These are phyloP conservation scores for Pseudochaenichthys georgianus DNA, from an alignment of 2,797 vertebrate genomes.

Conservation along the genomic window DNA sequence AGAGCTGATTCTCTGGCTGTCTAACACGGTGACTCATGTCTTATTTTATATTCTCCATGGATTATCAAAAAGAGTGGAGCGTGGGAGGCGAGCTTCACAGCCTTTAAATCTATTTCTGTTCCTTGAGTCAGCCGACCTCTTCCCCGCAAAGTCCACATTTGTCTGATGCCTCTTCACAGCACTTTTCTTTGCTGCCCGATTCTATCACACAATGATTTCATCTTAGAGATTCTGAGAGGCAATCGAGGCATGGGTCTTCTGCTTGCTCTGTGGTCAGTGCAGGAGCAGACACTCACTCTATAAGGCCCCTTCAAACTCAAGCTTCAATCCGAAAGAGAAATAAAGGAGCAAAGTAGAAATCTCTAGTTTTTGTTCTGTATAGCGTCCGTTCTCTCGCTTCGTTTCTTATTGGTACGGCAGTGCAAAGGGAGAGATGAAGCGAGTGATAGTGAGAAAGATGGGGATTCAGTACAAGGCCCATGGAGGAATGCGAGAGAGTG, in stretches of 20 bases:
- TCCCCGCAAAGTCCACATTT: slow-evolving; percentile 52
- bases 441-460: slow-evolving; percentile 65
- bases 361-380: background rate
- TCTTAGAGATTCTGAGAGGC: slow-evolving; percentile 53
- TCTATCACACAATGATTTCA: slow-evolving; percentile 59
- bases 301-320: slow-evolving; percentile 52
- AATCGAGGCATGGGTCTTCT: slow-evolving; percentile 40
- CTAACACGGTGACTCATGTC: slow-evolving; percentile 73
- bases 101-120: slow-evolving; percentile 66
- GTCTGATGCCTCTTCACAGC: slow-evolving; percentile 53
- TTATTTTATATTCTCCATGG: slow-evolving; percentile 65
- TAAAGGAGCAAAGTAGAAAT: slow-evolving; percentile 42
- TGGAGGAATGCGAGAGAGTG: slow-evolving; percentile 69
- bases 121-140: slow-evolving; percentile 51
- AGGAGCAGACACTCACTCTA: slow-evolving; percentile 44
- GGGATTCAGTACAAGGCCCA: slow-evolving; percentile 67
- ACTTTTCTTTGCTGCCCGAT: slow-evolving; percentile 25
- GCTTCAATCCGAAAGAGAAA: slow-evolving; percentile 47
- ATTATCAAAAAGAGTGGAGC: slow-evolving; percentile 70
- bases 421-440: slow-evolving; percentile 70
- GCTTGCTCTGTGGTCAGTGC: slow-evolving; percentile 48
- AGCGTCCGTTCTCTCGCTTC: slow-evolving; percentile 1
- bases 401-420: slow-evolving; percentile 45
- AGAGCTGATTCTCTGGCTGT: slow-evolving; percentile 69
- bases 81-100: slow-evolving; percentile 44